phyloP scores from a whole-genome alignment of 2,113 vertebrate species.

The Thryonomys swinderianus region DNA sequence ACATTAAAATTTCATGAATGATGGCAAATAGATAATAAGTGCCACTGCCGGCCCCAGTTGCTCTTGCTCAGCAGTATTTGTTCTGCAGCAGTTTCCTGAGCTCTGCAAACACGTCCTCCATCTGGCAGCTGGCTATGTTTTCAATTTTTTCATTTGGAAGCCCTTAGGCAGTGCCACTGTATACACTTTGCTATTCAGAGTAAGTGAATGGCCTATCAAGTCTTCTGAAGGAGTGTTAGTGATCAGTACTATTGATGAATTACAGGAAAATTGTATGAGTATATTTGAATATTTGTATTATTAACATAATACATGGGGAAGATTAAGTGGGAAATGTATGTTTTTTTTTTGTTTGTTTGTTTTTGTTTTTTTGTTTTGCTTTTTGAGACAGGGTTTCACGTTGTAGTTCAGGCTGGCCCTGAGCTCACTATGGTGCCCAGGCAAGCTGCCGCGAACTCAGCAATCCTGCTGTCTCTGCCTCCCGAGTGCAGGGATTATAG shows the following conservation, averaged over 20 bases:
- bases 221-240: slow-evolving; percentile 39
- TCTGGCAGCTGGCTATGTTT: slow-evolving; percentile 72
- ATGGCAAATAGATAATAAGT: slow-evolving; percentile 48
- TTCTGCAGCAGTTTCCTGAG: slow-evolving; percentile 66
- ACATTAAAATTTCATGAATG: slow-evolving; percentile 75
- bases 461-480: too few relatives aligned
- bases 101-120: slow-evolving; percentile 68
- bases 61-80: slow-evolving; percentile 49
- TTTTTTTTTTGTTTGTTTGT: too few relatives aligned
- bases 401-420: too few relatives aligned
- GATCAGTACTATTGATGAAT: slow-evolving; percentile 55
- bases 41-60: neutral
- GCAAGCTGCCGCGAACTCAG: too few relatives aligned
- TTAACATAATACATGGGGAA: neutral
- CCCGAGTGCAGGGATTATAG: too few relatives aligned
- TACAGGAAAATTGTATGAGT: slow-evolving; percentile 17
- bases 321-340: too few relatives aligned
- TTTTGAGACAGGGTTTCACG: too few relatives aligned
- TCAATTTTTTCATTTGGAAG: slow-evolving; percentile 49
- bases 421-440: too few relatives aligned
- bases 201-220: slow-evolving; percentile 46
- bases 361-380: too few relatives aligned
- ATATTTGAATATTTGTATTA: slow-evolving; percentile 10
- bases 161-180: slow-evolving; percentile 56
- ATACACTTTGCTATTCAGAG: slow-evolving; percentile 55